Evolutionary conservation across 2,888 invertebrate species (phyloP), one percentile per base, ranked within the genome.

Genomic region (Ischnus inquisitorius): DNA sequence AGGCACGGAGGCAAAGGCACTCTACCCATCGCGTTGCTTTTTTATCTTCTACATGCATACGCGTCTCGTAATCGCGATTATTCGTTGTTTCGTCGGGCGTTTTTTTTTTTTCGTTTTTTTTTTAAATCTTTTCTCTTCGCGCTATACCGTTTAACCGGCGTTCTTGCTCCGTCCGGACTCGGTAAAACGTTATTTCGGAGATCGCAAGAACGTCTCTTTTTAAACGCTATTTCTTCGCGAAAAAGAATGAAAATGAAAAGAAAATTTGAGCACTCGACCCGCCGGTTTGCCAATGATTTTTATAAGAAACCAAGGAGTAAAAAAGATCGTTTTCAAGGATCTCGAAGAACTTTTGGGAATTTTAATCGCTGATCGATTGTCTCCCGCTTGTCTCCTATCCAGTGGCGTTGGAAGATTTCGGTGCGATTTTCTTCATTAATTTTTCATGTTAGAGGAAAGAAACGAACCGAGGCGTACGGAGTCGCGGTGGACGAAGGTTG

Each of bases 401-500:
- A n/a, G 34, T 34, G 34, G 34, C 51, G 19, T 22, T 54, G 54
- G 10, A 10, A 54, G 51, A 54, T 54, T 5, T 3, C 34, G 34
- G 34, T 34, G 34, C 3, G 5, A 5, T 34, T 34, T 34, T 34
- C 5, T 34, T 34, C 5, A 4, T 34, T 34, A 1, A 28, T 14
- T 62, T 62, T 14, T 19, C 16, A 16, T 64, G 39, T 68, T 34
- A 41, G 39, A 25, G 19, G 22, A 12, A 22, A 54, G 54, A 22
- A 54, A 12, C 54, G 54, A 54, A 19, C 10, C 19, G 54, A 8
- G 54, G 22, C 54, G 54, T 10, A 22, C 19, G 22, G 19, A 22
- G 12, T 8, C 34, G 22, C 19, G 54, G 22, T 54, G 22, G 75
- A 80, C 68, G 78, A 75, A 82, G 89, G 90, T 93, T 93, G 93